Conservation (phyloP, 1,140 invertebrate genomes). For the Nixonia krombeini region DNA sequence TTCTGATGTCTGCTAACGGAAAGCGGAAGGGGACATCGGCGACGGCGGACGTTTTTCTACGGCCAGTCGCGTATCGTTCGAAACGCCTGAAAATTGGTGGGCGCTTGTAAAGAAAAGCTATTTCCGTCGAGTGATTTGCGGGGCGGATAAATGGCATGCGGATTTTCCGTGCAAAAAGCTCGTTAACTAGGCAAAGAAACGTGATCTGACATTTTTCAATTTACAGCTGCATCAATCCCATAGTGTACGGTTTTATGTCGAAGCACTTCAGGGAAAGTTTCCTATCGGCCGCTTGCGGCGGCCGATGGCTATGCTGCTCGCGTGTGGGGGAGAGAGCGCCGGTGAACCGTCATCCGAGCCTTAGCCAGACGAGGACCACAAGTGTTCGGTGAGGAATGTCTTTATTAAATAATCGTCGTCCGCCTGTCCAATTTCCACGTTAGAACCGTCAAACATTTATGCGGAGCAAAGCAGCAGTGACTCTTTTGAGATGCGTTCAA, state of each 20-base stretch:
- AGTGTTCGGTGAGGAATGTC: slow-evolving; percentile 60
- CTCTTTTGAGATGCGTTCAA: slow-evolving; percentile 19
- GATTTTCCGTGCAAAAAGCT: slow-evolving; percentile 3
- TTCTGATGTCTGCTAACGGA: too few relatives aligned
- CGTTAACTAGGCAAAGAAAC: slow-evolving; percentile 18
- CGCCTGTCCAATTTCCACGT: slow-evolving; percentile 13
- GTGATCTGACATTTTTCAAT: slow-evolving; percentile 23
- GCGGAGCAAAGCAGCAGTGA: background rate
- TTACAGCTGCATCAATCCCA: slow-evolving; percentile 81
- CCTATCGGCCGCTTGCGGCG: slow-evolving; percentile 64
- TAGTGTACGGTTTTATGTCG: slow-evolving; percentile 87
- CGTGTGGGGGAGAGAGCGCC: slow-evolving; percentile 51
- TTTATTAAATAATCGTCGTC: slow-evolving; percentile 24
- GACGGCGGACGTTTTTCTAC: too few relatives aligned
- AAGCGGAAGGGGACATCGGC: too few relatives aligned
- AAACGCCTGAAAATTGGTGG: too few relatives aligned
- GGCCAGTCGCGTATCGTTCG: too few relatives aligned
- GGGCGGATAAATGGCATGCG: too few relatives aligned
- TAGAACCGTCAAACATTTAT: slow-evolving; percentile 16
- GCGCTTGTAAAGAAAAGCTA: too few relatives aligned
- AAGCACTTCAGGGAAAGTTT: slow-evolving; percentile 81
- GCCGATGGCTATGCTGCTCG: slow-evolving; percentile 59
- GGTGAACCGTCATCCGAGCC: slow-evolving; percentile 61
- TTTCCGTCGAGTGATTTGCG: too few relatives aligned
- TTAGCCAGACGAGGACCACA: slow-evolving; percentile 65